Evolutionary conservation across 2,888 invertebrate genomes (phyloP), one percentile per base, ranked within the genome.

Genomic region (Chaetoderma sp.): DNA sequence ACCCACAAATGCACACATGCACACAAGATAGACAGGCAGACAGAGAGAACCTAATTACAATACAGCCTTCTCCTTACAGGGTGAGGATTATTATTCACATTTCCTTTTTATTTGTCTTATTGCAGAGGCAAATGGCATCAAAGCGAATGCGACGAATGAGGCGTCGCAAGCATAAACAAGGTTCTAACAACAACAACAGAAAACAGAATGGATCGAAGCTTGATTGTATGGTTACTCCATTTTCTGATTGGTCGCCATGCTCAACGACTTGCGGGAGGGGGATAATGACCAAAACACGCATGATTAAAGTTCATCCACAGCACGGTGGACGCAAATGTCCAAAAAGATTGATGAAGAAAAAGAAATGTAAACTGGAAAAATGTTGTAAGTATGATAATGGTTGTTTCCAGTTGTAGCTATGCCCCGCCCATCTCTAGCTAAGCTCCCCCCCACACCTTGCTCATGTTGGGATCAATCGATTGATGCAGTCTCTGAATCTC

Each of bases 301-400:
- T 79, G 78, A 74, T 85, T 18, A 80, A 80, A 56, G 68, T 70
- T n/a, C 69, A 74, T 57, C 70, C 80, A 4, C 64, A 72, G 57
- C 79, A 83, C 70, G 82, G 81, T 16, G 85, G 85, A 39, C 70
- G 72, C 30, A 72, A 74, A 52, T 85, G 85, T 68, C 84, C 84
- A 8, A 77, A 76, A 61, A 80, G 78, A 63, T 65, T 84, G 32
- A 63, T 67, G 47, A 74, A 77, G 39, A 79, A 72, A 67, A 77
- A 76, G 63, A 78, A 77, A 56, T 81, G 83, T 65, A 72, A 67
- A 67, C 60, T 71, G 33, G 69, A 56, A 36, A 81, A 78, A 70
- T 82, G 82, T 72, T 77, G 82, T 82, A 74, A 79, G 82, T 79
- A 36, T 42, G 49, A 18, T 2, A 4, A 42, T 3, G 10, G 13